phyloP scores from a whole-genome alignment of 1,140 invertebrate genomes.

The Homalodisca vitripennis region DNA sequence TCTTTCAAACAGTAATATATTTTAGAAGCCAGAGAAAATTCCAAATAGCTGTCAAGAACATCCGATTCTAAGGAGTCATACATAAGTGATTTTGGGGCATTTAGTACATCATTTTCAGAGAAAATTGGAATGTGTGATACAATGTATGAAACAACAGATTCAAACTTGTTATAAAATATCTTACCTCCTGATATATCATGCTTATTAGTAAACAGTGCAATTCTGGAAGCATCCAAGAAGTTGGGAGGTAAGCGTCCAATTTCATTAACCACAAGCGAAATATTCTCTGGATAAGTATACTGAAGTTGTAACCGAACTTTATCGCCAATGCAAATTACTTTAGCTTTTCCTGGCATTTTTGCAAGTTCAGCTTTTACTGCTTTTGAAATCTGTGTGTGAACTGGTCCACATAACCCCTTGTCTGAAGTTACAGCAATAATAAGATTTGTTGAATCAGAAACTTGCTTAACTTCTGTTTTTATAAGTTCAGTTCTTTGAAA shows the following conservation, averaged over 20 bases:
- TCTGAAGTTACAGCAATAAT: conserved; percentile 63
- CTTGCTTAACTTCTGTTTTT: conserved; percentile 46
- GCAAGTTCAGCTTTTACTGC: conserved; percentile 42
- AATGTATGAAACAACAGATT: conserved; percentile 65
- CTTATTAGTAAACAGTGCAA: conserved; percentile 57
- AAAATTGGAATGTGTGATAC: conserved; percentile 58
- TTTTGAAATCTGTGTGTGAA: conserved; percentile 59
- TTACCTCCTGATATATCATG: conserved; percentile 55
- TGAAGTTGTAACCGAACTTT: conserved; percentile 58
- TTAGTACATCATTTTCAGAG: conserved; percentile 48
- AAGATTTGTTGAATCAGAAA: conserved; percentile 28
- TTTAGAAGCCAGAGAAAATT: conserved; percentile 61
- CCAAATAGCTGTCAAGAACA: conserved; percentile 60
- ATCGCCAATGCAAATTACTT: conserved; percentile 62
- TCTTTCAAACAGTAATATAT: conserved; percentile 68
- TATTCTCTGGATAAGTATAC: conserved; percentile 52
- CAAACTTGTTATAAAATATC: conserved; percentile 47
- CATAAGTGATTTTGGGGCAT: conserved; percentile 48
- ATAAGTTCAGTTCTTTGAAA: conserved; percentile 42
- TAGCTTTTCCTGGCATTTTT: conserved; percentile 49
- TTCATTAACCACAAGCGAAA: conserved; percentile 58
- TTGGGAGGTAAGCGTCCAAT: conserved; percentile 62
- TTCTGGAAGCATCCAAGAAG: conserved; percentile 61
- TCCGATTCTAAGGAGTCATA: conserved; percentile 59
- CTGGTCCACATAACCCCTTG: conserved; percentile 66